Evolutionary conservation across 2,888 invertebrate genomes (phyloP), one percentile per base, ranked within the genome.

Genomic region (Notocelia uddmanniana): DNA sequence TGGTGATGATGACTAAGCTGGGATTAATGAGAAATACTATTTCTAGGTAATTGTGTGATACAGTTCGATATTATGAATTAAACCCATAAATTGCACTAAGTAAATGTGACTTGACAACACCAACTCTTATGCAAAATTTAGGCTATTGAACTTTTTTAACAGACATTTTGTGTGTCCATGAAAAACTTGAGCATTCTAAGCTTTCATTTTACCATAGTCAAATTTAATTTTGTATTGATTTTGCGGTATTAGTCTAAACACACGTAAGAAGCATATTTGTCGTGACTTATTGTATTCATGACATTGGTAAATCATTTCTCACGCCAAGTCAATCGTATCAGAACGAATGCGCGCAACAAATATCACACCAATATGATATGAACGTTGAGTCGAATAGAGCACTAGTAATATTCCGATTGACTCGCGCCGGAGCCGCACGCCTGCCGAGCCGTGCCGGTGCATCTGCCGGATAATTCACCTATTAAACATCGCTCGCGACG

Each of bases 391-490:
- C 3, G 26, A 54, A 41, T 54, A 69, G 19, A 52, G 13, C 34
- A 54, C 31, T 21, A 69, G 19, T 69, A 54, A 69, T 45, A 60
- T 60, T 41, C 54, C 54, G 19, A 60, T 54, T 60, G 68, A 41
- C 41, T 60, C 54, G 23, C 50, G 31, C 19, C 52, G 21, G n/a
- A 37, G 52, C 68, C 60, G 34, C 19, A 18, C 58, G 54, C 26
- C 52, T 37, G 60, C 52, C 60, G 52, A 68, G 23, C 59, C 60
- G 21, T 54, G 68, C 50, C 34, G 48, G 50, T 69, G 68, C 68
- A 54, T 37, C 68, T 69, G 54, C 26, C 41, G 52, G 60, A 69
- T 69, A 69, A 69, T 60, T 69, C 52, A 60, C 60, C 68, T 54
- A 69, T 66, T 55, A 55, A 45, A 45, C 54, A 54, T 10, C 64